Evolutionary conservation across 2,888 invertebrate genomes (phyloP), one percentile per base, ranked within the genome.

Genomic region (Ceraclea dissimilis): DNA sequence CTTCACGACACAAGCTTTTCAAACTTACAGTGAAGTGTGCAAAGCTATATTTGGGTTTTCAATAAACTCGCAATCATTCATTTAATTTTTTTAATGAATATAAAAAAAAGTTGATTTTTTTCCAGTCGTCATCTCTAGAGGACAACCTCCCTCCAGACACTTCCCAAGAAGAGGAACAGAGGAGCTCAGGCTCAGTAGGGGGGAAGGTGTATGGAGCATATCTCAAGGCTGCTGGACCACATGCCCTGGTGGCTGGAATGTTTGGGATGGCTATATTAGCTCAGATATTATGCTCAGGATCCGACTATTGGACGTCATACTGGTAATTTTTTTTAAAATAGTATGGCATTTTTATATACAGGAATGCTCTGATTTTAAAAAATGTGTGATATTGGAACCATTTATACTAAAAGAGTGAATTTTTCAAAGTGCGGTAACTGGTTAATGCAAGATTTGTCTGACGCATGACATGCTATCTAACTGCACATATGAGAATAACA

Each of bases 271-370:
- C 86, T 62, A 63, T 84, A 18, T 60, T 84, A 0, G 79, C 89
- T 1, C 91, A 91, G 71, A 64, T 80, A 5, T 71, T 85, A 39
- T 88, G 85, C 1, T 90, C 89, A 10, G 80, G 81, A 5, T 82
- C 85, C 1, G 92, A 92, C 69, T 90, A 84, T 72, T 92, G 88
- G 76, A 80, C 90, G 6, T 81, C 86, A 5, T 83, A 80, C 66
- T 91, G 90, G 90, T 85, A 65, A 56, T 6, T 31, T 8, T 31
- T n/a, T n/a, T n/a, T n/a, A n/a, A n/a, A n/a, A n/a, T n/a, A n/a
- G n/a, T n/a, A n/a, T n/a, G n/a, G n/a, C 75, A 72, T 66, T 31
- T 46, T 50, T 19, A 21, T 18, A 21, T 47, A 19, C 2, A 2
- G 11, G 18, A 6, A 16, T 43, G 43, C 43, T n/a, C n/a, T 43